Base-by-base conservation (phyloP, 2,113 vertebrate species). In the Albula glossodonta region DNA sequence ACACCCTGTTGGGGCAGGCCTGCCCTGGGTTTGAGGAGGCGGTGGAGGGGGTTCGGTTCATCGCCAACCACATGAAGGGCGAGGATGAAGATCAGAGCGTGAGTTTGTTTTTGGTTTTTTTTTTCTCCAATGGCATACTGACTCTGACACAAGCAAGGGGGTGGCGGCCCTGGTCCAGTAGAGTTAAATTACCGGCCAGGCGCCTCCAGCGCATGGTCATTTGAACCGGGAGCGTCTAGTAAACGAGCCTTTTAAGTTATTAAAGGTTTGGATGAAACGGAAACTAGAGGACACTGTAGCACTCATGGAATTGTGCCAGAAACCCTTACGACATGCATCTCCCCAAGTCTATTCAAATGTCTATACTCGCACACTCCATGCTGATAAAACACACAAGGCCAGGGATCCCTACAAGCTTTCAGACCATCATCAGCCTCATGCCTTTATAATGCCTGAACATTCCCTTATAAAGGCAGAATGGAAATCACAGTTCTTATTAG, bases 21-120 rank as follows among this genome's bases (percentile, higher is more conserved):
- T 86, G 93, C 4, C 93, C 94, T 0, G 91, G 94, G 41, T 87
- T 97, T 80, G 91, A 91, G 83, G 96, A 96, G 78, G 95, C 96
- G 0, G 95, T 95, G 87, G 96, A 96, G 0, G 95, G 96, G 0
- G 96, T 97, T 80, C 90, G 94, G 53, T 96, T 97, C 93, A 96
- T 97, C 0, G 96, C 96, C 0, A 94, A 96, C 84, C 96, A 96
- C 91, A 95, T 96, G 95, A 93, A 94, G 70, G 94, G 93, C 0
- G 96, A 97, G 90, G 96, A 97, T 0, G 94, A 96, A 0, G 96
- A 96, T 63, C 96, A 95, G 91, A 96, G 96, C 0, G 96, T 96
- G 86, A 96, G 96, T 93, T 74, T 19, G 60, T 1, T 66, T 66
- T 22, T 66, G 1, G 22, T 66, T 22, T 15, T 15, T 22, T 22